Evolutionary conservation across 2,888 invertebrate genomes (phyloP), one percentile per base, ranked within the genome.

Genomic region (Gastracanthus pulcherrimus): DNA sequence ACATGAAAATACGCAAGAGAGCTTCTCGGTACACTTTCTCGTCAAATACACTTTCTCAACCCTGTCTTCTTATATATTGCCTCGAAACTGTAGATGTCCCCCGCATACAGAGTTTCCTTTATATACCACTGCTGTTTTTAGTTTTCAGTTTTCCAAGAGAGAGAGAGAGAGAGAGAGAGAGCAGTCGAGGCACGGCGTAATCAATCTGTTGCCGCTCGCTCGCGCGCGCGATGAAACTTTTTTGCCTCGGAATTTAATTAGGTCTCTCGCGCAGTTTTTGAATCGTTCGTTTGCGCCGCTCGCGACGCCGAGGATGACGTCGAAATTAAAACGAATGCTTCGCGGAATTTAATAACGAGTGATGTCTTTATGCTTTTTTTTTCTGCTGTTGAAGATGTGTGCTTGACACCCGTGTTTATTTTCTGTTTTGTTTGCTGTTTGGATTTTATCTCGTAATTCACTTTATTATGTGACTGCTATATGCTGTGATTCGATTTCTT

Each of bases 271-370:
- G 13, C 48, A 51, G 19, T n/a, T 19, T 51, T 51, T 51, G 48
- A 51, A 51, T 51, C 48, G 48, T 51, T 55, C 26, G 51, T 55
- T 55, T 55, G 51, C 51, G 51, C n/a, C n/a, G n/a, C n/a, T n/a
- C n/a, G n/a, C n/a, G n/a, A n/a, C n/a, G n/a, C n/a, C n/a, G n/a
- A n/a, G n/a, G n/a, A n/a, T n/a, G n/a, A 26, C 23, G 23, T 23
- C 23, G 51, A 55, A 26, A 55, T 55, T 23, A 55, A 23, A 23
- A 55, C 11, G 11, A 55, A 55, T 23, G 55, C 55, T 26, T 55
- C 23, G 23, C 26, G 11, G 26, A 55, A 55, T 55, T 55, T 55
- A 55, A 55, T 55, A 55, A 55, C 55, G 55, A 26, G 23, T 55
- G 55, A 55, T 55, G 23, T 11, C n/a, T 55, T 26, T 55, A 1